phyloP scores from a whole-genome alignment of 2,888 invertebrate species.

The Rhamnusium bicolor region DNA sequence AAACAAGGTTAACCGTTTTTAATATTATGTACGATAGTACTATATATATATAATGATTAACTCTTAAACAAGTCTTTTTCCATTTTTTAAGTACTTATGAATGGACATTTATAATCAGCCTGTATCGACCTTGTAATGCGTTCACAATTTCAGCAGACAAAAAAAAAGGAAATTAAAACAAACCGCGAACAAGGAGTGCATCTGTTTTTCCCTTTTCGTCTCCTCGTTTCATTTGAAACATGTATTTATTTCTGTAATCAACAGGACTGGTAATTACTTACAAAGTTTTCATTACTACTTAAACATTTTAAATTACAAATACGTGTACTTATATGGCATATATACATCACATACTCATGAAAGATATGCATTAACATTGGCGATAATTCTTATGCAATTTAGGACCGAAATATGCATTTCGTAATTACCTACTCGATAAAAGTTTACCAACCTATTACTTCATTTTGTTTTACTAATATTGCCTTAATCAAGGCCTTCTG shows the following conservation, averaged over 20 bases:
- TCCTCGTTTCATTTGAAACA: slow-evolving; percentile 6
- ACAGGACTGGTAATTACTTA: slow-evolving; percentile 15
- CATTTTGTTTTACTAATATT: no score
- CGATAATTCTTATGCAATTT: background rate
- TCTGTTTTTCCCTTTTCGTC: slow-evolving; percentile 32
- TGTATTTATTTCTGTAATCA: slow-evolving; percentile 17
- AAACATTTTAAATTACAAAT: slow-evolving; percentile 10
- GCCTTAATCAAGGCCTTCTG: no score
- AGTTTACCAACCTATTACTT: background rate
- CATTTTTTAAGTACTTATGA: slow-evolving; percentile 29
- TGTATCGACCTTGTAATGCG: slow-evolving; percentile 35
- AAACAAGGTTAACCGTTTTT: slow-evolving; percentile 26
- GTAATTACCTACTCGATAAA: background rate
- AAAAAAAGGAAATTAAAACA: slow-evolving; percentile 33
- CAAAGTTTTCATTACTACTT: slow-evolving; percentile 18
- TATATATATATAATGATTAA: slow-evolving; percentile 3
- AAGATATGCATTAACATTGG: background rate
- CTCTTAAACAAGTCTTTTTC: background rate
- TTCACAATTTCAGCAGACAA: slow-evolving; percentile 36
- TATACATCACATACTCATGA: background rate
- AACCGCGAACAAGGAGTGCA: slow-evolving; percentile 32
- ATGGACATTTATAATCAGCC: slow-evolving; percentile 38
- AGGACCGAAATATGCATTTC: background rate
- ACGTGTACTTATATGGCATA: slow-evolving; percentile 15
- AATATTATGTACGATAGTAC: slow-evolving; percentile 10